A percentile compares a stretch with the other conserved stretches of the same genome.
phyloP scores from a whole-genome alignment of 1,140 invertebrate genomes.

The Leptestheria dahalacensis region DNA sequence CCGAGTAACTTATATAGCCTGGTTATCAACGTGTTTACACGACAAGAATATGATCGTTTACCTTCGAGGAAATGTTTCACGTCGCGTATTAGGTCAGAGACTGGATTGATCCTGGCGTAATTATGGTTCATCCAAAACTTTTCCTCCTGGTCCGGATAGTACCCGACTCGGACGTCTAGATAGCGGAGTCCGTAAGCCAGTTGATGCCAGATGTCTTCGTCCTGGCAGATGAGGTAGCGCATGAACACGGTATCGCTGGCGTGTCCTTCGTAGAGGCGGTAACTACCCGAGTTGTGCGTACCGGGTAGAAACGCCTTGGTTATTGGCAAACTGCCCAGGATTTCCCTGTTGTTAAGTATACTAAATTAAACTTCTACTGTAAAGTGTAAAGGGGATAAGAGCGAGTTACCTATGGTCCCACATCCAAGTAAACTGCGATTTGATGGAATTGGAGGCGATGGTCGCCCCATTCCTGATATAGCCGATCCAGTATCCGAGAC shows the following conservation, averaged over 20 bases:
- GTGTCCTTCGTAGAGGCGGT: conserved; percentile 26
- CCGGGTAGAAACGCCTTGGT: conserved; percentile 45
- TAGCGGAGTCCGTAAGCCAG: conserved; percentile 64
- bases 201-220: conserved; percentile 59
- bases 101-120: conserved; percentile 42
- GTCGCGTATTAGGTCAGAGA: conserved; percentile 42
- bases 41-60: neutral
- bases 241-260: conserved; percentile 29
- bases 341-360: conserved; percentile 26
- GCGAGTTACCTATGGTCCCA: conserved; percentile 34
- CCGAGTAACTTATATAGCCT: conserved; percentile 6
- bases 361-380: neutral
- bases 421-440: conserved; percentile 51
- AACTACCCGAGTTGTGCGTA: conserved; percentile 51
- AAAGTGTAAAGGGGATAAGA: neutral
- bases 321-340: conserved; percentile 37
- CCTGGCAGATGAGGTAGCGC: conserved; percentile 44
- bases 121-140: conserved; percentile 45
- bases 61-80: conserved; percentile 41
- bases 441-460: conserved; percentile 38
- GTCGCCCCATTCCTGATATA: conserved; percentile 33
- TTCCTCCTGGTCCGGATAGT: conserved; percentile 39
- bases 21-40: neutral
- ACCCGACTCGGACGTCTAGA: conserved; percentile 55
- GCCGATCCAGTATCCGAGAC: conserved; percentile 34